Base-by-base conservation (phyloP, 2,113 vertebrate genomes). In the Pachycephala philippinensis region DNA sequence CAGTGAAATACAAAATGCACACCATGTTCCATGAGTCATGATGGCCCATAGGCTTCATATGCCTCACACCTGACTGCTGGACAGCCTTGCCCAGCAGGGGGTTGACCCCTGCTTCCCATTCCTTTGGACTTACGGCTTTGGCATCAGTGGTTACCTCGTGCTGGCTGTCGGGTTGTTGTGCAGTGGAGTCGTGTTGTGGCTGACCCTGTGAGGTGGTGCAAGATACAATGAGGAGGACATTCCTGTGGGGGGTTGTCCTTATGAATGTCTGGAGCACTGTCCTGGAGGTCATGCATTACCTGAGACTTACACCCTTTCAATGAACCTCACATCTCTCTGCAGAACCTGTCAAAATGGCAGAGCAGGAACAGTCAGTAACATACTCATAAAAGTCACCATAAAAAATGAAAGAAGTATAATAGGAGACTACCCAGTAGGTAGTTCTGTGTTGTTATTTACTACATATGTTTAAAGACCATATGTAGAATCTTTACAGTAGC, bases 101-200 rank as follows among this genome's bases (percentile, higher is more conserved):
- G 0, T 11, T 81, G 15, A 20, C 8, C 21, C 15, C 52, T 49
- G 24, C 22, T 82, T 74, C 14, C 13, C 19, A 44, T 1, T 1
- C 10, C 23, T 83, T 66, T 57, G 26, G 26, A 24, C 1, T 52
- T 10, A 11, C 0, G 4, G 15, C 13, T 87, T 47, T 64, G 9
- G 2, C 19, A 12, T 23, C 8, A 3, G 3, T n/a, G 65, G 19
- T 13, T 45, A 21, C 44, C 40, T 76, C 0, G 0, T 20, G 19
- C 45, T 0, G 0, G 11, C 35, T 59, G 17, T 7, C 0, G 0
- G 24, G 37, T 7, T 72, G 24, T 20, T 61, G 31, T 30, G 28
- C 45, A 44, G 61, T 0, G 0, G 57, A 60, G 9, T 0, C 0
- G 11, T 13, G 27, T 10, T 3, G 0, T 21, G 61, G 24, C 23